A percentile compares a stretch with the other conserved stretches of the same genome.
Evolutionary conservation across 2,797 vertebrate species (phyloP).

Genomic region (Pteronotus mesoamericanus): DNA sequence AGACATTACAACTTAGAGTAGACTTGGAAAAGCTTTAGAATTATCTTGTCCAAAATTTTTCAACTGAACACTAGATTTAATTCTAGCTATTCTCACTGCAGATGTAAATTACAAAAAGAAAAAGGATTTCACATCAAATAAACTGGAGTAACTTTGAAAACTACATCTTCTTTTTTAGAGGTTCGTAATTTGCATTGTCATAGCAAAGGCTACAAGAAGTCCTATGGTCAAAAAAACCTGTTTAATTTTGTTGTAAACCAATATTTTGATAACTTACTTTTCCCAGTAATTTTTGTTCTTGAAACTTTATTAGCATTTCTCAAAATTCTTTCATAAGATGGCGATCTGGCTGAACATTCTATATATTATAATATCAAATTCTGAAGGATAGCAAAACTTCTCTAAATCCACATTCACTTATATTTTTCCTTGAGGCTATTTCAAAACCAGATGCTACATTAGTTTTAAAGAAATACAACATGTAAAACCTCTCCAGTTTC

Average conservation of each 20-base stretch:
- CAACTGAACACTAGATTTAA: conserved; percentile 35
- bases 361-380: background rate
- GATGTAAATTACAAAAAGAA: conserved; percentile 3
- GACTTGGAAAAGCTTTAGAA: conserved; percentile 5
- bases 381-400: conserved; percentile 24
- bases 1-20: background rate
- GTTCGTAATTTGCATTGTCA: background rate
- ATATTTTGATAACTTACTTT: conserved; percentile 25
- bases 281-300: background rate
- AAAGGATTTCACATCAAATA: background rate
- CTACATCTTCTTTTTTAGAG: background rate
- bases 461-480: conserved; percentile 2
- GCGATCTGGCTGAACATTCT: background rate
- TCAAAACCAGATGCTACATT: background rate
- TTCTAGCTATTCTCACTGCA: conserved; percentile 24
- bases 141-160: background rate
- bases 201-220: conserved; percentile 20
- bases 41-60: conserved; percentile 18
- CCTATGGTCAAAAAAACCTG: background rate
- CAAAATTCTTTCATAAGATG: conserved; percentile 18
- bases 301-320: conserved; percentile 21
- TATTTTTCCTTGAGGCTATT: conserved; percentile 5
- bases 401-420: background rate
- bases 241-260: conserved; percentile 24
- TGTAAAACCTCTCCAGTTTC: background rate